phyloP scores from a whole-genome alignment of 2,113 vertebrate species.

The Dascyllus trimaculatus region DNA sequence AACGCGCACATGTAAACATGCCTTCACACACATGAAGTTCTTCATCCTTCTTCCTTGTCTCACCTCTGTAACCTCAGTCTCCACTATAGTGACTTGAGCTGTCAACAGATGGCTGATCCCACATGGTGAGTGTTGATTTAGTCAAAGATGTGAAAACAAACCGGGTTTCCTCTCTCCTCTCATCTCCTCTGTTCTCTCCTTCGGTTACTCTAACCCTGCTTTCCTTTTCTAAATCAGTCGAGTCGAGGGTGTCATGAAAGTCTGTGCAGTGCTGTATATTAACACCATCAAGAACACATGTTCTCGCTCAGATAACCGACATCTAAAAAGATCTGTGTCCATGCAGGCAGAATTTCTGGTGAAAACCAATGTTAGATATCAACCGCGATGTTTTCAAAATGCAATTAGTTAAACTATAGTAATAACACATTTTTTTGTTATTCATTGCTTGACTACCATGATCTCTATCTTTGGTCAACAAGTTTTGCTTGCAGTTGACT shows the following conservation, averaged over 20 bases:
- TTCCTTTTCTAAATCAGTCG: constrained; percentile 12
- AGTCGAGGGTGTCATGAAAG: neutral
- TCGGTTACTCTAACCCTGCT: neutral
- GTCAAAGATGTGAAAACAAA: constrained; percentile 77
- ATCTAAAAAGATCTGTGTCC: too few relatives aligned
- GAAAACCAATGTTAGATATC: too few relatives aligned
- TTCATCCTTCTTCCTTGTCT: constrained; percentile 34
- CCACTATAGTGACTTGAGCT: constrained; percentile 73
- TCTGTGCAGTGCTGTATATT: neutral
- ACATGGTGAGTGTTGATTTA: constrained; percentile 76
- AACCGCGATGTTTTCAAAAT: too few relatives aligned
- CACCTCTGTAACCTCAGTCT: constrained; percentile 66
- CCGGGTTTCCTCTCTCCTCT: constrained; percentile 57
- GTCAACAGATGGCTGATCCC: constrained; percentile 78
- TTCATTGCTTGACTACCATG: too few relatives aligned
- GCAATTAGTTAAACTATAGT: too few relatives aligned
- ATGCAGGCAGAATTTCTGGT: too few relatives aligned
- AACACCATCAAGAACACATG: neutral
- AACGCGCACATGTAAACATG: constrained; percentile 1
- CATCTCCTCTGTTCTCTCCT: neutral
- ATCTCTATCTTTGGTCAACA: too few relatives aligned
- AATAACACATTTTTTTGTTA: too few relatives aligned
- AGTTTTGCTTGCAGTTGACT: too few relatives aligned
- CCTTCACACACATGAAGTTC: constrained; percentile 20
- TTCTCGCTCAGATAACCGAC: neutral